Evolutionary conservation across 2,888 invertebrate species (phyloP).

Genomic region (Diaperis boleti): DNA sequence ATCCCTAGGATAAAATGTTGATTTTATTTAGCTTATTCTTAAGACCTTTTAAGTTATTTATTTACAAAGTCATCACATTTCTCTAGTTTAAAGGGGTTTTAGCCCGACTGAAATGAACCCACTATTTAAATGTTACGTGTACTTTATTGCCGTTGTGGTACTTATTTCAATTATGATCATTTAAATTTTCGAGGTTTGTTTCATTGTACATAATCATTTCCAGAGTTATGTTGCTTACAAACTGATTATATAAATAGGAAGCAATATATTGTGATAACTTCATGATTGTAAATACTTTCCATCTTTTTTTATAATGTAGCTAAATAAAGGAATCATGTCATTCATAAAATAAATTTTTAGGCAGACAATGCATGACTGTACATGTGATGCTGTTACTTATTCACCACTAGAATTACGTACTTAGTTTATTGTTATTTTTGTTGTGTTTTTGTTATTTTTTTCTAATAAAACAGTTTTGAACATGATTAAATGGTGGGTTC

Average conservation of each 20-base stretch:
- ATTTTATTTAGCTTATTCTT: conserved; percentile 43
- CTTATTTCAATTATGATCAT: conserved; percentile 1
- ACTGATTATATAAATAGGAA: conserved; percentile 37
- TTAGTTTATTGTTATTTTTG: conserved; percentile 16
- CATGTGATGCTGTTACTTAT: background rate
- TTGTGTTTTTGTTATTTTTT: conserved; percentile 7
- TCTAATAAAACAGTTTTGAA: conserved; percentile 12
- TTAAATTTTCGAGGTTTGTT: too few species aligned
- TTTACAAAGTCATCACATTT: conserved; percentile 20
- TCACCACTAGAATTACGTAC: background rate
- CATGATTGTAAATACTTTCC: conserved; percentile 36
- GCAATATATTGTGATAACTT: conserved; percentile 44
- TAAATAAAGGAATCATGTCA: too few species aligned
- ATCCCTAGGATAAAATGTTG: conserved; percentile 79
- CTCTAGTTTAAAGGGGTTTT: conserved; percentile 4
- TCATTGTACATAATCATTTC: background rate
- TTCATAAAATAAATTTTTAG: too few species aligned
- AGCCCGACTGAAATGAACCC: conserved; percentile 28
- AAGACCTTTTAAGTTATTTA: conserved; percentile 3
- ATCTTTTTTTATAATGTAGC: conserved; percentile 16
- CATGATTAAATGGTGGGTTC: conserved; percentile 27
- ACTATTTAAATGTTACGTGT: conserved; percentile 29
- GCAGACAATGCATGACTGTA: background rate
- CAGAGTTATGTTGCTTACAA: conserved; percentile 30
- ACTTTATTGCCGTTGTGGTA: conserved; percentile 24